These are phyloP conservation scores for Prunella fulvescens DNA, from an alignment of 2,113 vertebrate genomes.

Conservation along the genomic window DNA sequence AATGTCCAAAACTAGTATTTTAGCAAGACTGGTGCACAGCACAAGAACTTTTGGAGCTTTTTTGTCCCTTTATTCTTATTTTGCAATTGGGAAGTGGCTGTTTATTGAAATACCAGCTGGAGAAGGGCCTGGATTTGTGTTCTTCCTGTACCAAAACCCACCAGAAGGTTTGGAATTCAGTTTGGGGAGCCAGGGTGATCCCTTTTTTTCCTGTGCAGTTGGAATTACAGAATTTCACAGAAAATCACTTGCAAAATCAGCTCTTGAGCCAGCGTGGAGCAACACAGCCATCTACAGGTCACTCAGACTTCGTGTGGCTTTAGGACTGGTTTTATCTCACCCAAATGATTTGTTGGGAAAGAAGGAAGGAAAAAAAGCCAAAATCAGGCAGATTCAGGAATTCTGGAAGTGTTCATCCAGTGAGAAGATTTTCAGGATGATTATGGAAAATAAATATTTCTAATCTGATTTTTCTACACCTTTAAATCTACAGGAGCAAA, in stretches of 20 bases:
- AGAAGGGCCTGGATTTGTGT: neutral
- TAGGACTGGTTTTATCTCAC: neutral
- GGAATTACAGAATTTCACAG: neutral
- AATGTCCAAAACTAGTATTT: neutral
- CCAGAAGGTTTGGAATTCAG: neutral
- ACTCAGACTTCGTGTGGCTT: neutral
- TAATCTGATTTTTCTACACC: neutral
- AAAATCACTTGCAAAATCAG: neutral
- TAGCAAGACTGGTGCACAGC: neutral
- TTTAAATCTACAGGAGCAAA: neutral
- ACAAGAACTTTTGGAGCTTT: neutral
- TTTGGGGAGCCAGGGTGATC: neutral
- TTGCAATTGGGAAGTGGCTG: neutral
- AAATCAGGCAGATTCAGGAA: neutral
- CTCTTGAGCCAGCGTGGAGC: neutral
- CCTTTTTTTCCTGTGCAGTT: neutral
- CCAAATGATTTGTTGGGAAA: neutral
- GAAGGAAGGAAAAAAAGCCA: no score
- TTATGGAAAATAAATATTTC: neutral
- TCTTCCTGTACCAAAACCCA: neutral
- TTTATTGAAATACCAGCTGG: neutral
- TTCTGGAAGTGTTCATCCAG: neutral
- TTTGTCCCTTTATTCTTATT: neutral
- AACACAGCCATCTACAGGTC: constrained; percentile 49
- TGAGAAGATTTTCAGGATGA: neutral